Evolutionary conservation across 2,888 invertebrate genomes (phyloP).

Genomic region (Endotricha flammealis): DNA sequence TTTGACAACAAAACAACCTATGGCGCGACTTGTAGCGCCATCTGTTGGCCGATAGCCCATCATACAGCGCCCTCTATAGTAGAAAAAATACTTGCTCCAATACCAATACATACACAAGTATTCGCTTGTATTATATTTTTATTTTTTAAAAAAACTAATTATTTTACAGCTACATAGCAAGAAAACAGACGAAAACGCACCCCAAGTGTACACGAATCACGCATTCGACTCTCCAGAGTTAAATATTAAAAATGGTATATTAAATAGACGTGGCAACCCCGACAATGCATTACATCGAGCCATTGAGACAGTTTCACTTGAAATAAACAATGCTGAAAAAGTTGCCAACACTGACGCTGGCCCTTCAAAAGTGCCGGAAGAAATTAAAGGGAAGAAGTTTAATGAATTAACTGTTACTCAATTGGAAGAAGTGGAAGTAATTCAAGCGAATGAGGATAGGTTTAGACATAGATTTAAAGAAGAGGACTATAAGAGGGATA

Average conservation of each 20-base stretch:
- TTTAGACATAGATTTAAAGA: conserved; percentile 54
- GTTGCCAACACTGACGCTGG: conserved; percentile 14
- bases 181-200: conserved; percentile 32
- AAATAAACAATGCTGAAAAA: conserved; percentile 39
- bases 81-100: too few relatives aligned
- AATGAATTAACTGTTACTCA: conserved; percentile 51
- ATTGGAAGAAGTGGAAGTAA: conserved; percentile 48
- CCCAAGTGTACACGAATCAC: conserved; percentile 45
- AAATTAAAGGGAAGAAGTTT: conserved; percentile 49
- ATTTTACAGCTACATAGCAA: conserved; percentile 24
- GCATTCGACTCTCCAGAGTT: conserved; percentile 35
- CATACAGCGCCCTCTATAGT: too few relatives aligned
- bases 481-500: conserved; percentile 51
- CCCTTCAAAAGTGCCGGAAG: conserved; percentile 31
- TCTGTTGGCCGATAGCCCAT: too few relatives aligned
- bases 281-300: conserved; percentile 51
- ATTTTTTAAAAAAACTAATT: not conserved
- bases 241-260: conserved; percentile 42
- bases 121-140: too few relatives aligned
- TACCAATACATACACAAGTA: too few relatives aligned
- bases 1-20: too few relatives aligned
- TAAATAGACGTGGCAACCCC: conserved; percentile 54
- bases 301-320: conserved; percentile 52
- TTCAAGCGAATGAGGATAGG: conserved; percentile 54
- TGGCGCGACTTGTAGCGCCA: too few relatives aligned